A percentile compares a stretch with the other conserved stretches of the same genome.
phyloP scores from a whole-genome alignment of 2,888 invertebrate genomes.

The Pogonocherus hispidulus region DNA sequence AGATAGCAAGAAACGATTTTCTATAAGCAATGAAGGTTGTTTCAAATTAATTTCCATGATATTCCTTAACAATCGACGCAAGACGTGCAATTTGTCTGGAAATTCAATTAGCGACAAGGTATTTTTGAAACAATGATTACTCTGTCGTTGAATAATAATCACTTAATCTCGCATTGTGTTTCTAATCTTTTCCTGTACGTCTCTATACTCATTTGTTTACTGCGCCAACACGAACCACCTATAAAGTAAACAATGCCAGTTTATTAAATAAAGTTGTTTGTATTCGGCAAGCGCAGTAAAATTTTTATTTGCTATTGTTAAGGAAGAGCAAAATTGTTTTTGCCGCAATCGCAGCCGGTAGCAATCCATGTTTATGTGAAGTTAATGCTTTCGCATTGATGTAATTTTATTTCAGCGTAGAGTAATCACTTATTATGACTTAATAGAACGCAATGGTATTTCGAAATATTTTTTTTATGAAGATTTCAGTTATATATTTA shows the following conservation, averaged over 20 bases:
- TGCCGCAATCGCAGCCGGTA: not conserved
- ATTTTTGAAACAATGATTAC: constrained; percentile 7
- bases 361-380: not conserved
- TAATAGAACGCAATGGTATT: too few relatives aligned
- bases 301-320: constrained; percentile 13
- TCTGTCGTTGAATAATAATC: constrained; percentile 6
- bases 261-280: constrained; percentile 14
- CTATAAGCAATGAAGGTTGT: too few relatives aligned
- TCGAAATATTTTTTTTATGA: too few relatives aligned
- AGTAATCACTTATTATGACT: too few relatives aligned
- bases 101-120: too few relatives aligned
- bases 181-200: not conserved
- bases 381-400: not conserved
- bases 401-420: too few relatives aligned
- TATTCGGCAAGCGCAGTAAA: constrained; percentile 1
- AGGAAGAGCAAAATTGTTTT: not conserved
- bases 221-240: not conserved
- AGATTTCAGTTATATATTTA: too few relatives aligned
- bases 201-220: constrained; percentile 1
- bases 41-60: too few relatives aligned
- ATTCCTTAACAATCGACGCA: too few relatives aligned
- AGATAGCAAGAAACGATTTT: too few relatives aligned
- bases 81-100: too few relatives aligned
- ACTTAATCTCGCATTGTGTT: not conserved
- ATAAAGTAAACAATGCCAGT: constrained; percentile 8